Evolutionary conservation across 2,113 vertebrate species (phyloP), one percentile per base, ranked within the genome.

Genomic region (Origma solitaria): DNA sequence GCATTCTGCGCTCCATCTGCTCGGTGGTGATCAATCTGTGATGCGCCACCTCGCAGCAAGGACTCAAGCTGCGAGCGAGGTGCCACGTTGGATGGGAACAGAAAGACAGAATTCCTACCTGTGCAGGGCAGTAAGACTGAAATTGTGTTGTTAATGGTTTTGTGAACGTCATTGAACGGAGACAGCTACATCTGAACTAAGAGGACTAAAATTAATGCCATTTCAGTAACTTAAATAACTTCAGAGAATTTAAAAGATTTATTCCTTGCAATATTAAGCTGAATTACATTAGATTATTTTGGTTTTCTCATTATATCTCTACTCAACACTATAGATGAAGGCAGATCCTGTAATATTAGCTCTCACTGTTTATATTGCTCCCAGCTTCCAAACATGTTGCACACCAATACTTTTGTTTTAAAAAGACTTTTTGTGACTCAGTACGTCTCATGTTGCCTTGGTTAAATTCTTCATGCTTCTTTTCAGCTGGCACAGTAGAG

Each of bases 1-100:
- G 91, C 89, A 84, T 81, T 83, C 91, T 76, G 62, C 72, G 85
- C 91, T 89, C 89, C 96, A 97, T 95, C 94, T 95, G 95, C 57
- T 89, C 89, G 61, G 70, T 35, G 45, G 70, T 94, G 87, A 89
- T 57, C 96, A 95, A 57, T 78, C 87, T 95, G 89, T 61, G 83
- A 75, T 79, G 15, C 2, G 21, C 19, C 73, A 87, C 57, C 61
- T 57, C 49, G 0, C 4, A 87, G 83, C 69, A 65, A 71, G 81
- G 37, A 25, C 81, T 80, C 45, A 20, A 51, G 73, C 89, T 87
- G 93, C 4, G 84, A 82, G 81, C 65, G 73, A 92, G 53, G 61
- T 57, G 56, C 76, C 23, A 0, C 10, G 16, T 13, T 71, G 73
- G 71, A 88, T 19, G 21, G 38, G 42, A 56, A 45, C 57, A 88